Evolutionary conservation across 2,113 vertebrate species (phyloP), one percentile per base, ranked within the genome.

Genomic region (Microtus oregoni): DNA sequence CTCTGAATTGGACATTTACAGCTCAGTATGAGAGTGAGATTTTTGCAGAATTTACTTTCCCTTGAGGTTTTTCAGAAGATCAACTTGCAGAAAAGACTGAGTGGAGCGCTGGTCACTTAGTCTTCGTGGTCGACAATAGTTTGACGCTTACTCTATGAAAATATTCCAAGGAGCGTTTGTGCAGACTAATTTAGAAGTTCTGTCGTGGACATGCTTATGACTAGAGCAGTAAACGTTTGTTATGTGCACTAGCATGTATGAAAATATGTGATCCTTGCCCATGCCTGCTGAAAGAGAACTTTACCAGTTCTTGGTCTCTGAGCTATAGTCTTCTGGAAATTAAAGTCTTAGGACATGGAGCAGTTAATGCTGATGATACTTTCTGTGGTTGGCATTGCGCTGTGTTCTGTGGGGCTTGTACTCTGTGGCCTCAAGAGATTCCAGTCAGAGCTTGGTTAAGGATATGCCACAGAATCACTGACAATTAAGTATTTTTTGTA

Each of bases 211-310:
- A 14, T 97, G 93, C 93, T 97, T 89, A 55, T 83, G 97, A 93
- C 86, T 94, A 35, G 96, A 67, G 72, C 91, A 96, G 82, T 92
- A 97, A 98, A 96, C 86, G 93, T 96, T 97, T 97, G 97, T 97
- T 98, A 93, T 97, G 68, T 20, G 98, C 67, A 98, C 94, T 96
- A 98, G 94, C 97, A 97, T 98, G 98, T 97, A 97, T 92, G 96
- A 97, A 98, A 98, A 85, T 98, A 97, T 98, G 96, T 98, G 98
- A 90, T 97, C 98, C 95, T 97, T 98, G 98, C 95, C 97, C 94
- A 90, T 98, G 98, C 98, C 97, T 98, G 98, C 97, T 98, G 94
- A 97, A 90, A 76, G 92, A 98, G 96, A 90, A 75, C 96, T 96
- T 97, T 92, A 93, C 96, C 93, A 90, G 94, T 75, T 85, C 94